These are phyloP conservation scores for Drepanosiphum platanoidis DNA, from an alignment of 2,888 invertebrate species.

Conservation along the genomic window DNA sequence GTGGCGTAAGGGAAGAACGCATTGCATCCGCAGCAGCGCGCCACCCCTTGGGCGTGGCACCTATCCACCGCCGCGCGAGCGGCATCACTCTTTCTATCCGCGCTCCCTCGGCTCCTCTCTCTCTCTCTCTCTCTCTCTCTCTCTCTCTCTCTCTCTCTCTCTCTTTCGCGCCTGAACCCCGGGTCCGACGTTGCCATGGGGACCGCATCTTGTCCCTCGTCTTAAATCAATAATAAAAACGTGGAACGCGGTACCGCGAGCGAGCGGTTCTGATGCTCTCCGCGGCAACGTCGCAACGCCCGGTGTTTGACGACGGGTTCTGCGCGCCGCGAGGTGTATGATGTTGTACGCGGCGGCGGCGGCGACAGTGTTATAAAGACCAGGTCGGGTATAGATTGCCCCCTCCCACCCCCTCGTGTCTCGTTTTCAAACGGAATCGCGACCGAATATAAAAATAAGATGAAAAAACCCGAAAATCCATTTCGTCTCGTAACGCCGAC, in stretches of 20 bases:
- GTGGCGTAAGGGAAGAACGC: conserved; percentile 33
- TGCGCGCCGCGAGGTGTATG: not conserved
- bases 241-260: conserved; percentile 33
- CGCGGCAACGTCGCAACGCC: conserved; percentile 50
- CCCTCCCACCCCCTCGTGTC: no score
- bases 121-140: conserved; percentile 23
- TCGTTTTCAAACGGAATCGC: not conserved
- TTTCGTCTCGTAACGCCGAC: no score
- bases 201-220: conserved; percentile 56
- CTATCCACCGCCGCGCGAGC: conserved; percentile 15
- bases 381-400: not conserved
- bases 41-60: conserved; percentile 55
- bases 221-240: conserved; percentile 62
- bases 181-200: conserved; percentile 57
- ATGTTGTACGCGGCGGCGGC: not conserved
- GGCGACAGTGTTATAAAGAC: not conserved
- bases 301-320: conserved; percentile 12
- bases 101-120: no score
- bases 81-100: conserved; percentile 26
- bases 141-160: conserved; percentile 4
- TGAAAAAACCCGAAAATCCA: no score
- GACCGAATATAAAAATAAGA: no score
- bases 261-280: conserved; percentile 2
- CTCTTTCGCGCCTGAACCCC: conserved; percentile 23
- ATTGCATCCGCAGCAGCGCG: conserved; percentile 46